Evolutionary conservation across 1,140 invertebrate species (phyloP), one percentile per base, ranked within the genome.

Genomic region (Antheraea mylitta): DNA sequence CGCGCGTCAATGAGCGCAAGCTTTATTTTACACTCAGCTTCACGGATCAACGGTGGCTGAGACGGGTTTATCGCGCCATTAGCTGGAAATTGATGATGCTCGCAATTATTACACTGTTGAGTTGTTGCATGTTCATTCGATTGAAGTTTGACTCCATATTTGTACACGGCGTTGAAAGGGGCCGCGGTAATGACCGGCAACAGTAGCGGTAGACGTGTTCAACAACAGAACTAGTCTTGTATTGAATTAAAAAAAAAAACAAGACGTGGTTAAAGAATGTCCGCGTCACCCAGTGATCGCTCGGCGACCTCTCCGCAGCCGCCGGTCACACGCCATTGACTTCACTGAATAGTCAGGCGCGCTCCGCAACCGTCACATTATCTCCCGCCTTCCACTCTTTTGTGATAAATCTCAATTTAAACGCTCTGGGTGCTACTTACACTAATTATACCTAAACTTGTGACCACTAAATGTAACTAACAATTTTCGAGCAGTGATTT

Each of bases 281-380:
- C 77, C 81, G 78, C 85, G 86, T 88, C 83, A 90, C 81, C 79
- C 77, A 79, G 70, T 75, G 77, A 80, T 68, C 76, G 80, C 72
- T 68, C 80, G 84, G 77, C 85, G 79, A 80, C 79, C 76, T 79
- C 84, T 81, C 72, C 70, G 71, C 77, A 77, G 76, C 72, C 78
- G 78, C 69, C 79, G 78, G 87, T 90, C 87, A 90, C 87, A 88
- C 87, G 79, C 87, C 86, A 88, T 82, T 90, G 87, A 73, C 77
- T 85, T 78, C 76, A 72, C 73, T 88, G 82, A 88, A 90, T 90
- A 86, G 85, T 80, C 73, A 72, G 69, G 66, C 66, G 72, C 76
- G 74, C 78, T 79, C 75, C 72, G 78, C 77, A 70, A 77, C 78
- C 75, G 78, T 80, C 85, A 80, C 73, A 71, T 80, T 80, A 89